phyloP scores from a whole-genome alignment of 37 sponge, comb jelly and placozoan genomes.

The Cladorhizidae sp. region DNA sequence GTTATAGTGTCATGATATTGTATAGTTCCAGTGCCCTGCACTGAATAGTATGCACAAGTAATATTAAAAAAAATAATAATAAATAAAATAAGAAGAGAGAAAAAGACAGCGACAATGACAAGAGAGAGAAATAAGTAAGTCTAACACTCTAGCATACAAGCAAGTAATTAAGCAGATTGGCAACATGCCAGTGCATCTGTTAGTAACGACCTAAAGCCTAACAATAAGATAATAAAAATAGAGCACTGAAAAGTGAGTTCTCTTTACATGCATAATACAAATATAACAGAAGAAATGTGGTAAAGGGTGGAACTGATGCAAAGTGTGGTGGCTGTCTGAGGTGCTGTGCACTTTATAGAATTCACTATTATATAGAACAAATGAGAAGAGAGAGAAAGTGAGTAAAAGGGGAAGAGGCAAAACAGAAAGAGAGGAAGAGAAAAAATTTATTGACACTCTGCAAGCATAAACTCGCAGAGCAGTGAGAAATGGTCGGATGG shows the following conservation, averaged over 20 bases:
- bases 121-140: not conserved
- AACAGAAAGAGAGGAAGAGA: slow-evolving; percentile 4
- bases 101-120: not conserved
- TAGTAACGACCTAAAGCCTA: not conserved
- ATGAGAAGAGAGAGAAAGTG: not conserved
- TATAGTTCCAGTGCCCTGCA: slow-evolving; percentile 28
- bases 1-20: too few species aligned
- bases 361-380: not conserved
- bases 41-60: not conserved
- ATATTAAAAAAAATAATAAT: not conserved
- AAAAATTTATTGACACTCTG: slow-evolving; percentile 1
- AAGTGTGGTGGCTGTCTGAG: not conserved
- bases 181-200: not conserved
- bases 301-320: slow-evolving; percentile 27
- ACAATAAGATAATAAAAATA: too few species aligned
- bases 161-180: not conserved
- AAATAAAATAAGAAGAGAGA: not conserved
- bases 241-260: not conserved
- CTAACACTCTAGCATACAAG: too few species aligned
- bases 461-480: slow-evolving; percentile 86
- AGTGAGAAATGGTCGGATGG: slow-evolving; percentile 97
- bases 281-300: slow-evolving; percentile 33
- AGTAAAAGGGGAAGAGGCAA: not conserved
- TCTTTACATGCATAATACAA: too few species aligned
- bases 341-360: not conserved